Conservation (phyloP, 2,113 vertebrate genomes). For the Thunnus thynnus region DNA sequence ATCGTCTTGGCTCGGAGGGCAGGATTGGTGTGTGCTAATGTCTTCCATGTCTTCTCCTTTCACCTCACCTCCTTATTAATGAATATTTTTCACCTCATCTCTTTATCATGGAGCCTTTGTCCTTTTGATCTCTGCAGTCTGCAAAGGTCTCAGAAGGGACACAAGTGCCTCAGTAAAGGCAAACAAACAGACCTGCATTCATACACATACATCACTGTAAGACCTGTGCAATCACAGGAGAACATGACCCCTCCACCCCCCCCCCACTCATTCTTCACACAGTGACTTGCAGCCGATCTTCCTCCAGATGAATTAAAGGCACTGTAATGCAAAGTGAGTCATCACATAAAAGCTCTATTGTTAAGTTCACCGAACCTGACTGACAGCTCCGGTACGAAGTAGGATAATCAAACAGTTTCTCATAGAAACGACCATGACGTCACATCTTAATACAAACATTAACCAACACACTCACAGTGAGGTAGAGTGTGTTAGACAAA, state of each 20-base stretch:
- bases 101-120: constrained; percentile 5
- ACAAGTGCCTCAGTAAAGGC: neutral
- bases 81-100: neutral
- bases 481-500: neutral
- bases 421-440: neutral
- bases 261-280: neutral
- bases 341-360: constrained; percentile 13
- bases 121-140: constrained; percentile 8
- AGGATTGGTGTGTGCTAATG: constrained; percentile 23
- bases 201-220: neutral
- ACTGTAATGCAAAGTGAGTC: constrained; percentile 37
- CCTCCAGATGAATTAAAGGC: neutral
- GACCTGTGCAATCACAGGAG: constrained; percentile 6
- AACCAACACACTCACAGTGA: too few species aligned
- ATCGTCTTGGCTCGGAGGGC: constrained; percentile 10
- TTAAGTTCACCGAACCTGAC: constrained; percentile 11
- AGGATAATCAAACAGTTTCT: neutral
- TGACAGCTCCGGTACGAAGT: neutral
- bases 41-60: constrained; percentile 7
- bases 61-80: constrained; percentile 11
- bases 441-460: neutral
- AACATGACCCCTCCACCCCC: neutral
- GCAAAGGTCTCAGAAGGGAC: neutral
- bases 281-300: constrained; percentile 6
- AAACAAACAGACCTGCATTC: constrained; percentile 38